Evolutionary conservation across 1,140 invertebrate genomes (phyloP), one percentile per base, ranked within the genome.

Genomic region (Penaeus vannamei): DNA sequence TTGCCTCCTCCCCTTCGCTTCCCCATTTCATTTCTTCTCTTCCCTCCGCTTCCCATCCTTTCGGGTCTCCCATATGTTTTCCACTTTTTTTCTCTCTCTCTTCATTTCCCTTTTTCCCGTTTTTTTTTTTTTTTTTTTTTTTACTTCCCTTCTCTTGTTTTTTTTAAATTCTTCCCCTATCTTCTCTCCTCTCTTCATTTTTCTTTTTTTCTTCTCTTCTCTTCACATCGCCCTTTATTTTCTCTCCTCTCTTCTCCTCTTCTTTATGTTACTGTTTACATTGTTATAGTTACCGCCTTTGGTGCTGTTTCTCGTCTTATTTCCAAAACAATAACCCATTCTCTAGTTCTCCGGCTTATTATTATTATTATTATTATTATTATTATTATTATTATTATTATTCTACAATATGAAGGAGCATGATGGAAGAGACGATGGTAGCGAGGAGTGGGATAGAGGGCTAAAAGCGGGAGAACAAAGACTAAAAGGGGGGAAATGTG

Each of bases 171-270:
- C 64, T 77, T n/a, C 26, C 29, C 19, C 20, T 36, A 26, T 26
- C 83, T 46, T 26, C 83, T 59, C 17, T 85, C 83, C 8, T 85
- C 83, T 20, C 83, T 69, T 32, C 62, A 36, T 23, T 59, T 69
- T 2, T 29, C 83, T 14, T 42, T 66, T 2, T 42, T 42, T 42
- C 36, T 42, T 42, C 36, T 42, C 36, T 2, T 4, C 36, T 42
- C 36, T n/a, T 85, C 23, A 85, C 66, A 61, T 36, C 36, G 5
- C 5, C 5, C 5, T 36, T 36, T 36, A 36, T 36, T 36, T 36
- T 36, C 36, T 36, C 36, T 36, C 36, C 36, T 36, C 36, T 42
- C 36, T 42, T 42, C 36, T 42, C 36, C n/a, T n/a, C n/a, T 42
- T 7, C 1, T 42, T 42, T 42, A 4, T 42, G 8, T 42, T 42